Percentiles rank a stretch among this genome's conserved stretches.
These are phyloP conservation scores for Pseudopipra pipra DNA, from an alignment of 2,113 vertebrate species.

Conservation along the genomic window DNA sequence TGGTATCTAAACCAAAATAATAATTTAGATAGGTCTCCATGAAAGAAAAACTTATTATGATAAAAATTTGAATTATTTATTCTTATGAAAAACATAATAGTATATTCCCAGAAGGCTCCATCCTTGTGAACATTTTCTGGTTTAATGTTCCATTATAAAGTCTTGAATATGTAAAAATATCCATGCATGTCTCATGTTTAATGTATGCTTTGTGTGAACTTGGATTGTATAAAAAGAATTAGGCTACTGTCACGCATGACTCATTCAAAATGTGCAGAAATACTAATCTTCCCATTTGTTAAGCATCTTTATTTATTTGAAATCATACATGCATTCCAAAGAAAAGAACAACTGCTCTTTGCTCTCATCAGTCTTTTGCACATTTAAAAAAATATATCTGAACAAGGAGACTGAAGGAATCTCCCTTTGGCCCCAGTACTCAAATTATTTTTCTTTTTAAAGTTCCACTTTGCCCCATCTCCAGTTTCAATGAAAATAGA, in stretches of 20 bases:
- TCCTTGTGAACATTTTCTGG: neutral
- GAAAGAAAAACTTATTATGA: neutral
- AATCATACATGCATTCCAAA: slow-evolving; percentile 23
- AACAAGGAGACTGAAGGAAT: neutral
- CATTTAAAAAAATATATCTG: neutral
- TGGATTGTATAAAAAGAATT: slow-evolving; percentile 3
- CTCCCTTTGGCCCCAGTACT: neutral
- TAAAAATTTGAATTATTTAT: neutral
- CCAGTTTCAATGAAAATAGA: neutral
- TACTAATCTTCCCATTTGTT: slow-evolving; percentile 50
- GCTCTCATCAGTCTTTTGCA: neutral
- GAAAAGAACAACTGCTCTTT: neutral
- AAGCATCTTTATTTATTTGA: slow-evolving; percentile 42
- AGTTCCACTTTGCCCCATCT: neutral
- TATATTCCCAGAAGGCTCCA: neutral
- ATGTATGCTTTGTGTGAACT: neutral
- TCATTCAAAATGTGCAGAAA: slow-evolving; percentile 41
- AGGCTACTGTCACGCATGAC: slow-evolving; percentile 6
- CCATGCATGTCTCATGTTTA: neutral
- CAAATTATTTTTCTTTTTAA: neutral
- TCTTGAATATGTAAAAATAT: slow-evolving; percentile 30
- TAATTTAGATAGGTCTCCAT: neutral
- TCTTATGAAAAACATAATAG: neutral
- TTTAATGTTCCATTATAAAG: neutral
- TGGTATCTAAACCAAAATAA: neutral